phyloP scores from a whole-genome alignment of 2,888 invertebrate species.

The Cryptosula pallasiana region DNA sequence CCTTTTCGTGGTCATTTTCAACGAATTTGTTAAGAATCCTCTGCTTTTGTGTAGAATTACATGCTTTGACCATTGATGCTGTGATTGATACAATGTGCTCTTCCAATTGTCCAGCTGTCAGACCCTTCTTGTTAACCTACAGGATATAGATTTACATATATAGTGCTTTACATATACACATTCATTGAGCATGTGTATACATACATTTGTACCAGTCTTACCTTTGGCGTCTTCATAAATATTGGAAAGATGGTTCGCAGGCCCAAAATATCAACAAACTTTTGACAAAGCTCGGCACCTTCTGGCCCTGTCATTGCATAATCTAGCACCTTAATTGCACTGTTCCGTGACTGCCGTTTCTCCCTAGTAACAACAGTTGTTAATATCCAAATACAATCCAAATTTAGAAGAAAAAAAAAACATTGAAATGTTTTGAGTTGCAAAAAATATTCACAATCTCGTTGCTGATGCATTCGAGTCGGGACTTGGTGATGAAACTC shows the following conservation, averaged over 20 bases:
- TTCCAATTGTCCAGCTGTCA: slow-evolving; percentile 32
- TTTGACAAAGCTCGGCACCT: slow-evolving; percentile 85
- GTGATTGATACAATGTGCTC: slow-evolving; percentile 83
- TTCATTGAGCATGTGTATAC: too few species aligned
- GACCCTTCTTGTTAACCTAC: slow-evolving; percentile 30
- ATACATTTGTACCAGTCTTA: too few species aligned
- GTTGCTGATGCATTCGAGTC: too few species aligned
- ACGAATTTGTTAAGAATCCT: slow-evolving; percentile 88
- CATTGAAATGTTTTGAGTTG: too few species aligned
- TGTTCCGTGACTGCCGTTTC: slow-evolving; percentile 79
- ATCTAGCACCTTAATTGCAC: slow-evolving; percentile 93
- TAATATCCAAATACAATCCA: too few species aligned
- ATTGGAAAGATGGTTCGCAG: slow-evolving; percentile 93
- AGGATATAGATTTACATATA: too few species aligned
- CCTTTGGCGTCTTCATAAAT: slow-evolving; percentile 97
- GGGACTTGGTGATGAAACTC: too few species aligned
- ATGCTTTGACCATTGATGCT: slow-evolving; percentile 85
- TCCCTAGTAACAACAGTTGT: slow-evolving; percentile 68
- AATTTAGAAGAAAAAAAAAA: too few species aligned
- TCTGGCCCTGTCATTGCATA: slow-evolving; percentile 91
- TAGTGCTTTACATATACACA: too few species aligned
- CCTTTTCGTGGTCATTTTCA: slow-evolving; percentile 94
- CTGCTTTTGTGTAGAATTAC: slow-evolving; percentile 82
- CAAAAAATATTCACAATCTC: too few species aligned
- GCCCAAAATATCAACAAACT: slow-evolving; percentile 92